Evolutionary conservation across 2,113 vertebrate genomes (phyloP).

Genomic region (Capreolus pygargus): DNA sequence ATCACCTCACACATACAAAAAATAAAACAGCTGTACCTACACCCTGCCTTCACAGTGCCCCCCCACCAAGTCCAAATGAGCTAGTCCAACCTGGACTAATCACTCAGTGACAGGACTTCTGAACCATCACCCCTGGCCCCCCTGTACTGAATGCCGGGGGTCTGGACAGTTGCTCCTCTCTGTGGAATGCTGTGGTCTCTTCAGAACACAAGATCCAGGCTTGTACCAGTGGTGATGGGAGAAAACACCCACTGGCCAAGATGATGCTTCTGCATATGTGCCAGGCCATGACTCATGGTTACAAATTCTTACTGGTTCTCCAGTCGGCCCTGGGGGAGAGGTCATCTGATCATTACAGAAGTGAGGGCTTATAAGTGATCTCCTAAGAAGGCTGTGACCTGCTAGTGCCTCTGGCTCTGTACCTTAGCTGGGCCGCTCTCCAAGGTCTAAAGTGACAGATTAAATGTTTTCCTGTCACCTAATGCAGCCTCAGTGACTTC

Average conservation of each 20-base stretch:
- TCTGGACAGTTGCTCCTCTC: background rate
- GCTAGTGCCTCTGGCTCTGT: background rate
- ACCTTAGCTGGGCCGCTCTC: background rate
- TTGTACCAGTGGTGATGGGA: background rate
- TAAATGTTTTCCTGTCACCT: slow-evolving; percentile 32
- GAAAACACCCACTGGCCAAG: background rate
- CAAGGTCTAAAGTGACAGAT: slow-evolving; percentile 34
- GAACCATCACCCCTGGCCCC: background rate
- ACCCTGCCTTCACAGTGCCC: background rate
- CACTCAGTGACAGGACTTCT: background rate
- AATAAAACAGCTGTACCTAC: background rate
- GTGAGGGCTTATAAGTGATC: slow-evolving; percentile 2
- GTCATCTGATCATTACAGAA: background rate
- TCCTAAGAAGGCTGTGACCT: background rate
- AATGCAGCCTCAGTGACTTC: slow-evolving; percentile 30
- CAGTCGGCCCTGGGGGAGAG: background rate
- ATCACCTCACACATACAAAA: background rate
- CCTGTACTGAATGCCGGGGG: background rate
- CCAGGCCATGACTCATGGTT: background rate
- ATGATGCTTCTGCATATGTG: background rate
- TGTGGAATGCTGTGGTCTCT: background rate
- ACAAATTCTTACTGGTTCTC: background rate
- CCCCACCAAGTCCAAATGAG: background rate
- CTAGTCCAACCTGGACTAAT: background rate
- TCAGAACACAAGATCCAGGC: background rate